Evolutionary conservation across 2,113 vertebrate genomes (phyloP).

Genomic region (Cyanistes caeruleus): DNA sequence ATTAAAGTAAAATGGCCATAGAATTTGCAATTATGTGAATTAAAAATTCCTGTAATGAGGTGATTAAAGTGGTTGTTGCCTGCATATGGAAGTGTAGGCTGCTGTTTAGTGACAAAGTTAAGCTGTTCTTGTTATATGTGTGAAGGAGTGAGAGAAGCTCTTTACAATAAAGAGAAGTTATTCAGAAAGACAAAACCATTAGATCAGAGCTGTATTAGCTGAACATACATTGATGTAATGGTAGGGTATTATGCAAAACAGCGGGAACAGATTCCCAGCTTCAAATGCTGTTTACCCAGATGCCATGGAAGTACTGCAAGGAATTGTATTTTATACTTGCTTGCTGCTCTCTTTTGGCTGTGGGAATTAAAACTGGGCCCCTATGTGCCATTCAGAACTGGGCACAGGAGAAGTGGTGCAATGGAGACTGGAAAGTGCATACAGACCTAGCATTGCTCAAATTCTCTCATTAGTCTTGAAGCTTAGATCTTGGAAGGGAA

Average conservation of each 20-base stretch:
- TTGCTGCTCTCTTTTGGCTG: background rate
- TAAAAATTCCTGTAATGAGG: background rate
- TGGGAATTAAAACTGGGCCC: background rate
- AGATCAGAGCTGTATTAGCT: background rate
- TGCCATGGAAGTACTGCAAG: background rate
- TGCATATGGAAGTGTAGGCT: background rate
- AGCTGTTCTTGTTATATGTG: background rate
- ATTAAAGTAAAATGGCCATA: background rate
- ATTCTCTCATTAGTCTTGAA: background rate
- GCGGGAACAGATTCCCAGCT: background rate
- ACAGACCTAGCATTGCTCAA: background rate
- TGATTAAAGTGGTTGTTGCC: background rate
- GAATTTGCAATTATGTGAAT: background rate
- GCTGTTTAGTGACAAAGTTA: background rate
- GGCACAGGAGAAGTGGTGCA: background rate
- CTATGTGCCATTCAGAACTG: background rate
- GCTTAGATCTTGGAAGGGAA: background rate
- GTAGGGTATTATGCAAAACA: background rate
- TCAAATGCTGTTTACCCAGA: background rate
- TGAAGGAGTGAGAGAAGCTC: background rate
- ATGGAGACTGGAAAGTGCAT: background rate
- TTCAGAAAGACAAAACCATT: background rate
- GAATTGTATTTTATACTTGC: background rate
- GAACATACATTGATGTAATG: background rate
- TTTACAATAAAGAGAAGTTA: background rate